Evolutionary conservation across 2,113 vertebrate genomes (phyloP).

Genomic region (Hirundichthys speculiger): DNA sequence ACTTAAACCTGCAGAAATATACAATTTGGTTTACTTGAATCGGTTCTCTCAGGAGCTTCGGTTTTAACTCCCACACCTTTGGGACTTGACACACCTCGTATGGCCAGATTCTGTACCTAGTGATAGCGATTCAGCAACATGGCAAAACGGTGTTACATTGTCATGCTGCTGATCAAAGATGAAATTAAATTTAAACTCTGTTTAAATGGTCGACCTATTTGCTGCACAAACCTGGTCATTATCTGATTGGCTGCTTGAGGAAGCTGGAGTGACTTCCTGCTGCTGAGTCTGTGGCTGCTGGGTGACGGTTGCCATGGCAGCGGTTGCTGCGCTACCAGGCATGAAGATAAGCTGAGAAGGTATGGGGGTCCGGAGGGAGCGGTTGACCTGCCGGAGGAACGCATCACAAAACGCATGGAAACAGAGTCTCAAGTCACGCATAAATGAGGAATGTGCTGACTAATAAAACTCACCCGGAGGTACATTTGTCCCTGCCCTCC

Average conservation of each 20-base stretch:
- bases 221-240: slow-evolving; percentile 87
- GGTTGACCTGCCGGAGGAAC: slow-evolving; percentile 76
- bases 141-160: too few species aligned
- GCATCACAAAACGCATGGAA: not conserved
- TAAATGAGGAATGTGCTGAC: too few species aligned
- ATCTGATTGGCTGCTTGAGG: slow-evolving; percentile 86
- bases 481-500: slow-evolving; percentile 95
- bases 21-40: slow-evolving; percentile 52
- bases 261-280: slow-evolving; percentile 84
- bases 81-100: slow-evolving; percentile 68
- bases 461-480: slow-evolving; percentile 85
- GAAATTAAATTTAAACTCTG: too few species aligned
- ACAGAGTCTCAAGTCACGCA: not conserved
- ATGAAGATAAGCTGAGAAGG: slow-evolving; percentile 97
- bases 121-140: not conserved
- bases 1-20: too few species aligned
- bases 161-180: too few species aligned
- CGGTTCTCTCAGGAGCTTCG: slow-evolving; percentile 74
- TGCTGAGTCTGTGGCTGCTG: slow-evolving; percentile 76
- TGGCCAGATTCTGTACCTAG: slow-evolving; percentile 78
- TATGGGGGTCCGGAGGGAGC: slow-evolving; percentile 86
- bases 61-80: slow-evolving; percentile 74
- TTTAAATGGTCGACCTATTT: not conserved
- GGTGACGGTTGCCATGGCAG: slow-evolving; percentile 81
- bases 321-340: slow-evolving; percentile 92